These are phyloP conservation scores for Ctenopoma kingsleyae DNA, from an alignment of 2,797 vertebrate species.

Conservation along the genomic window DNA sequence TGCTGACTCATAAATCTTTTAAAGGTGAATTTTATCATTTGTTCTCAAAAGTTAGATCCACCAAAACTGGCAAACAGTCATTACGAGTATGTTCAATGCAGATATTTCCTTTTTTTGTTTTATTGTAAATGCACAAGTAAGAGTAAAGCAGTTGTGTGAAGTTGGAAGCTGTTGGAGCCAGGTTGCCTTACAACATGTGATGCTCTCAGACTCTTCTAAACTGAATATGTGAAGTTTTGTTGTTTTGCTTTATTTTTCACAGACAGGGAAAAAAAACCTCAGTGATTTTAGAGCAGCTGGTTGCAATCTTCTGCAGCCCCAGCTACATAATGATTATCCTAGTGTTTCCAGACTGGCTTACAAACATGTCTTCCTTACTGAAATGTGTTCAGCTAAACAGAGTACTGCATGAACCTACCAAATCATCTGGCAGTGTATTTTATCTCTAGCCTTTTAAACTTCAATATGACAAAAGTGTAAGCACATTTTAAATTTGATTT, in stretches of 20 bases:
- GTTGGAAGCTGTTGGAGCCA: conserved; percentile 8
- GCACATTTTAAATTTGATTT: too few relatives aligned
- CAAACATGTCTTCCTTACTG: not conserved
- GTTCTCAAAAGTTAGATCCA: conserved; percentile 3
- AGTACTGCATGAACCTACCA: too few relatives aligned
- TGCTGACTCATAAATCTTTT: conserved; percentile 26
- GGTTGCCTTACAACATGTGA: conserved; percentile 24
- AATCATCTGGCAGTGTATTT: not conserved
- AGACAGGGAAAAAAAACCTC: not conserved
- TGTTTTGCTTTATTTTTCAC: conserved; percentile 19
- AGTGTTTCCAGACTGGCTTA: not conserved
- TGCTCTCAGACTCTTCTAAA: conserved; percentile 1
- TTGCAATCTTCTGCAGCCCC: not conserved
- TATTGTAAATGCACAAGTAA: not conserved
- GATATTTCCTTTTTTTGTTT: not conserved
- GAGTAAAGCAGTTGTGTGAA: not conserved
- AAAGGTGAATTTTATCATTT: conserved; percentile 18
- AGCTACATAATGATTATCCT: not conserved
- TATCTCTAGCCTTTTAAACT: not conserved
- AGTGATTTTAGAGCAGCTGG: conserved; percentile 1
- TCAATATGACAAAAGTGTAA: too few relatives aligned
- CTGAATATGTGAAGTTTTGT: conserved; percentile 12
- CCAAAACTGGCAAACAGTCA: not conserved
- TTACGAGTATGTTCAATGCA: not conserved
- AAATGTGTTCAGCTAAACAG: not conserved